Percentiles rank a stretch among this genome's conserved stretches.
Conservation (phyloP, 2,797 vertebrate genomes). For the Lemur catta region DNA sequence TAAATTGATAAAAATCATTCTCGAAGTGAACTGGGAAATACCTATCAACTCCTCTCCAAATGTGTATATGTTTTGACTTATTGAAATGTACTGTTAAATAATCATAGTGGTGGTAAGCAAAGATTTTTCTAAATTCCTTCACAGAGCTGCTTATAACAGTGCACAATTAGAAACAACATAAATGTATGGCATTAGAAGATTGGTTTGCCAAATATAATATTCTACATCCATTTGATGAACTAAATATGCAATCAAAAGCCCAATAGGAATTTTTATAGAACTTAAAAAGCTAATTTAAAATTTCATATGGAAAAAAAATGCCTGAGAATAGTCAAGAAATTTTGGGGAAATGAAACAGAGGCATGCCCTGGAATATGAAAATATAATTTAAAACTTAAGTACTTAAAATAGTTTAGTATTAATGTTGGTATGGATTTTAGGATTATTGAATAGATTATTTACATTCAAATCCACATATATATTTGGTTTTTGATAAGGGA, state of each 20-base stretch:
- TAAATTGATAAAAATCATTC: constrained; percentile 10
- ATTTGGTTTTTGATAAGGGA: too few species aligned
- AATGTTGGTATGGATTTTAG: neutral
- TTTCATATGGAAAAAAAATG: neutral
- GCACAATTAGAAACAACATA: neutral
- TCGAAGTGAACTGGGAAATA: neutral
- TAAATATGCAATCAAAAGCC: neutral
- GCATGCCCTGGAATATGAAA: neutral
- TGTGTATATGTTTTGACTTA: neutral
- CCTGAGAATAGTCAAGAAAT: neutral
- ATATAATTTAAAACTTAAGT: neutral
- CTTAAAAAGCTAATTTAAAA: constrained; percentile 12
- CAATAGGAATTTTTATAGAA: constrained; percentile 4
- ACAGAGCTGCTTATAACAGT: constrained; percentile 11
- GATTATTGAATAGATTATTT: neutral
- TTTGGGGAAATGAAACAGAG: neutral
- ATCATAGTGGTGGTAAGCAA: neutral
- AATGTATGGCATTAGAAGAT: neutral
- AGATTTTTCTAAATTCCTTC: constrained; percentile 21
- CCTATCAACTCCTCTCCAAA: neutral
- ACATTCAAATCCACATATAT: neutral
- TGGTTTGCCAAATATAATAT: neutral
- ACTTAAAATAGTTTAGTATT: neutral
- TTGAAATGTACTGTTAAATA: constrained; percentile 16
- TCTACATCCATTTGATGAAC: neutral